Evolutionary conservation across 2,888 invertebrate species (phyloP).

Genomic region (Trichogramma dendrolimi): DNA sequence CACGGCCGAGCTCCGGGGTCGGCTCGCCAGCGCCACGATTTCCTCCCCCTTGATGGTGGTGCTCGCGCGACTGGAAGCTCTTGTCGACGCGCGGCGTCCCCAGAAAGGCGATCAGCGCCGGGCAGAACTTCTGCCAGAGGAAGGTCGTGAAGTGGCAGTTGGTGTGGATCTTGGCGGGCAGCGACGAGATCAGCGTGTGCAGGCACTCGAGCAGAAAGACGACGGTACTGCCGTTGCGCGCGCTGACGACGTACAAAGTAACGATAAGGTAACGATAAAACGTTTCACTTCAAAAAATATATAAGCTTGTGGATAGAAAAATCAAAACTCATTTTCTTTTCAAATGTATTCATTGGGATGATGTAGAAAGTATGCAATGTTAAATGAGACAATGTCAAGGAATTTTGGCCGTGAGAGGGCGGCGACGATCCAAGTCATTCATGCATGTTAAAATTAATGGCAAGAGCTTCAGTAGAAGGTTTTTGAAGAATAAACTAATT

Average conservation of each 20-base stretch:
- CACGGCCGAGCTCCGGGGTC: conserved; percentile 58
- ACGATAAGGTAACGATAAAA: neutral
- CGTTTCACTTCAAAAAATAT: too few species aligned
- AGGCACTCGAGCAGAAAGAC: conserved; percentile 83
- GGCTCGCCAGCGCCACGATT: conserved; percentile 41
- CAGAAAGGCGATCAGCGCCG: conserved; percentile 79
- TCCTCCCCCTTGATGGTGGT: too few species aligned
- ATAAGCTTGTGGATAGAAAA: too few species aligned
- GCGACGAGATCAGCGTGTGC: conserved; percentile 75
- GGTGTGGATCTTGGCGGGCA: conserved; percentile 77
- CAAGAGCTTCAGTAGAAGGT: too few species aligned
- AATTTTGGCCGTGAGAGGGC: too few species aligned
- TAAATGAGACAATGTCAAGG: too few species aligned
- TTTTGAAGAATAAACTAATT: too few species aligned
- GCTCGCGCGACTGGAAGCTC: conserved; percentile 67
- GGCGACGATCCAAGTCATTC: too few species aligned
- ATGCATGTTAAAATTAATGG: too few species aligned
- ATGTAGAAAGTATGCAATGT: too few species aligned
- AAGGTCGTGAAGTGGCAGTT: conserved; percentile 84
- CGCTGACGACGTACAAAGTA: conserved; percentile 29
- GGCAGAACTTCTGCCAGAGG: conserved; percentile 90
- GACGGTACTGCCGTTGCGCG: conserved; percentile 60
- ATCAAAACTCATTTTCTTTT: too few species aligned
- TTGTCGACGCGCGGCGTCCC: conserved; percentile 84
- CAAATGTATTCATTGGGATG: too few species aligned